Conservation (phyloP, 2,888 invertebrate species). For the Drosophila picticornis region DNA sequence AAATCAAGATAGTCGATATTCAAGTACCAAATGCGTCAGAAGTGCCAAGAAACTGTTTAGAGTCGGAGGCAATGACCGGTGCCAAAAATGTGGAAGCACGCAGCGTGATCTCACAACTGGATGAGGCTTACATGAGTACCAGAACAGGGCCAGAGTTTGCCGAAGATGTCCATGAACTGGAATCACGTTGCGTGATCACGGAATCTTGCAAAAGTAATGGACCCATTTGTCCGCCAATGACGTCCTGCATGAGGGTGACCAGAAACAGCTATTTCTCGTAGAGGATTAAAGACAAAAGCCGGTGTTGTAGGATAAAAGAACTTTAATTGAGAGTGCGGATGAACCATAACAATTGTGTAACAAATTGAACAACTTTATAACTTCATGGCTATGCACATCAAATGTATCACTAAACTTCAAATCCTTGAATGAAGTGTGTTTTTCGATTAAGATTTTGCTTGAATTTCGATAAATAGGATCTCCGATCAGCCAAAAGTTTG, state of each 20-base stretch:
- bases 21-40: not conserved
- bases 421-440: slow-evolving; percentile 38
- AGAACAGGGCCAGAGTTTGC: not conserved
- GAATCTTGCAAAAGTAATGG: slow-evolving; percentile 38
- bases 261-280: slow-evolving; percentile 84
- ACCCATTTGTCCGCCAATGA: slow-evolving; percentile 77
- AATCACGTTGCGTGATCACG: not conserved
- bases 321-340: slow-evolving; percentile 61
- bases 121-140: slow-evolving; percentile 5
- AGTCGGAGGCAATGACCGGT: not conserved
- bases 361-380: slow-evolving; percentile 50
- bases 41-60: not conserved
- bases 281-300: slow-evolving; percentile 20
- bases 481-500: slow-evolving; percentile 31
- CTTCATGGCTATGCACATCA: slow-evolving; percentile 25
- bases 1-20: not conserved
- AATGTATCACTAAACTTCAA: slow-evolving; percentile 24
- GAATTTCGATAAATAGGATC: slow-evolving; percentile 24
- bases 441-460: slow-evolving; percentile 12
- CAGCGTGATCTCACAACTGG: slow-evolving; percentile 17
- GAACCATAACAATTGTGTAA: slow-evolving; percentile 43
- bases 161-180: not conserved
- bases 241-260: slow-evolving; percentile 78
- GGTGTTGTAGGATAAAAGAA: slow-evolving; percentile 30
- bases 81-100: not conserved